Evolutionary conservation across 2,113 vertebrate species (phyloP).

Genomic region (Hystrix brachyura): DNA sequence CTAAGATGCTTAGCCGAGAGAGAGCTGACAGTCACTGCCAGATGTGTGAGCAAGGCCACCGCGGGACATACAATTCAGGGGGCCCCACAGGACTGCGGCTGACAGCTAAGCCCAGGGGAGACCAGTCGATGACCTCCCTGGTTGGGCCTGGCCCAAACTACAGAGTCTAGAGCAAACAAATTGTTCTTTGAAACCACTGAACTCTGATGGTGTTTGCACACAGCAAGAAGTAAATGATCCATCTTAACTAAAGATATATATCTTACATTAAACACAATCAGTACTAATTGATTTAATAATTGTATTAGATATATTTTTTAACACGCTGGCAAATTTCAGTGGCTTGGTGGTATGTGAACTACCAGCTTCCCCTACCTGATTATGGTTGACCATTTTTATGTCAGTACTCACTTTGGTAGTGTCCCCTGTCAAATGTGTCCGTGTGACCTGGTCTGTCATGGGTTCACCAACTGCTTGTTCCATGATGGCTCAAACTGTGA

Average conservation of each 20-base stretch:
- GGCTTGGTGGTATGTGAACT: background rate
- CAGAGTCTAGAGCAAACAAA: background rate
- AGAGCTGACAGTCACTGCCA: background rate
- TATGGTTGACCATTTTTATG: background rate
- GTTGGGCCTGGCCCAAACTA: background rate
- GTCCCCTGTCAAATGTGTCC: background rate
- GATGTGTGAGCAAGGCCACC: background rate
- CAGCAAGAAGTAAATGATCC: background rate
- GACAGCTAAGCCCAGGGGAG: background rate
- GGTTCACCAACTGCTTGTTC: conserved; percentile 38
- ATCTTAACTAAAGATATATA: background rate
- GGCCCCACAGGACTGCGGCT: background rate
- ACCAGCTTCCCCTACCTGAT: background rate
- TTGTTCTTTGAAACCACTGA: background rate
- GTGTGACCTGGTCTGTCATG: background rate
- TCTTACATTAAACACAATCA: conserved; percentile 7
- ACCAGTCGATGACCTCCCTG: background rate
- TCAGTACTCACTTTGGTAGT: conserved; percentile 56
- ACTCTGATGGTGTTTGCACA: background rate
- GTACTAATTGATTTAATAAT: background rate
- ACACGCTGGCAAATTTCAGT: background rate
- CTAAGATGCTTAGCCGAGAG: background rate
- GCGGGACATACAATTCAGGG: background rate
- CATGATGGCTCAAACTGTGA: conserved; percentile 58
- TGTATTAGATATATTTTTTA: background rate